Conservation (phyloP, 2,888 invertebrate genomes). For the Aphidius colemani region DNA sequence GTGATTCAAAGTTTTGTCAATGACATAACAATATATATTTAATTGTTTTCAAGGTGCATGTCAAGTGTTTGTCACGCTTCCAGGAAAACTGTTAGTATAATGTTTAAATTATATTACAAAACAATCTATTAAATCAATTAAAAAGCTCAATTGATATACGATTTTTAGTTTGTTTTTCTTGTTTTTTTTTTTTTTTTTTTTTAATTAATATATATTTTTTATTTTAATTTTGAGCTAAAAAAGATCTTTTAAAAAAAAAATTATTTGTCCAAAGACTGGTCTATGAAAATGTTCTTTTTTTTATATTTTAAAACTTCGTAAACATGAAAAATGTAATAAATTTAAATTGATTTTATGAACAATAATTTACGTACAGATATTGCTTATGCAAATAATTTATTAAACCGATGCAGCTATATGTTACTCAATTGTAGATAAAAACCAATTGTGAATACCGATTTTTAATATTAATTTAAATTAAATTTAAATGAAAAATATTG, state of each 20-base stretch:
- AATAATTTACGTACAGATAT: background rate
- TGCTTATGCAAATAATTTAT: slow-evolving; percentile 1
- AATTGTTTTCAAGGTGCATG: slow-evolving; percentile 27
- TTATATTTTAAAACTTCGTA: background rate
- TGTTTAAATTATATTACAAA: too few species aligned
- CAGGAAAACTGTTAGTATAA: background rate
- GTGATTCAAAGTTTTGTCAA: slow-evolving; percentile 36
- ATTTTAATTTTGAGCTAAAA: background rate
- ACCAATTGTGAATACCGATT: slow-evolving; percentile 35
- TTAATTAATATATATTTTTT: background rate
- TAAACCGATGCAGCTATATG: background rate
- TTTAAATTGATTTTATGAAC: background rate
- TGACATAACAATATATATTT: slow-evolving; percentile 17
- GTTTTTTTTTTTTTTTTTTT: slow-evolving; percentile 3
- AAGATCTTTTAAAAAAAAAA: too few species aligned
- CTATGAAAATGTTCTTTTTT: background rate
- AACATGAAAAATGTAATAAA: background rate
- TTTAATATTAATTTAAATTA: slow-evolving; percentile 22
- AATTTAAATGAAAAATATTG: background rate
- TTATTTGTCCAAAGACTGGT: too few species aligned
- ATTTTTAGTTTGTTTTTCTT: background rate
- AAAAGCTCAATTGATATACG: slow-evolving; percentile 1
- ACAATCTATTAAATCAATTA: too few species aligned
- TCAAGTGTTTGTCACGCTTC: slow-evolving; percentile 28
- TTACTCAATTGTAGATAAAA: slow-evolving; percentile 35